Evolutionary conservation across 2,888 invertebrate species (phyloP), one percentile per base, ranked within the genome.

Genomic region (Eurytoma adleriae): DNA sequence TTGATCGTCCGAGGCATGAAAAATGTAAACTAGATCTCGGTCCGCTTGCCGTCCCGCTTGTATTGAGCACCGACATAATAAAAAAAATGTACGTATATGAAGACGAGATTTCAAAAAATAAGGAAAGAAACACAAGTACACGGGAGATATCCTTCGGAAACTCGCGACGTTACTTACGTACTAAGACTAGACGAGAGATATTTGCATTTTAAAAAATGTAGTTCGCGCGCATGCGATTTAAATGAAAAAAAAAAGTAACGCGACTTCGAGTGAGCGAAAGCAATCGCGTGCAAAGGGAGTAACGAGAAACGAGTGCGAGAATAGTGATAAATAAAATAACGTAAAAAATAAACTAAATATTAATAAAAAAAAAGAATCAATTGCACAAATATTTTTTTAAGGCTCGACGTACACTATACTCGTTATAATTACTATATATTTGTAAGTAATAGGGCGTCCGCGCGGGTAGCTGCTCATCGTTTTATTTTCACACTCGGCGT

Each of bases 31-130:
- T 76, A 74, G 56, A 79, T 81, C 78, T 83, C 77, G 74, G 83
- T 81, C 73, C 78, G 81, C 79, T 82, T 83, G 81, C 83, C 83
- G 83, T 83, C 81, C 81, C 79, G 74, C 78, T 83, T 82, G 62
- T 81, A 82, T 73, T 73, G 61, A 79, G 82, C 79, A 79, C 79
- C 66, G 74, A 77, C 73, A 56, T 80, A 69, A 40, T 71, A 78
- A 72, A 59, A 57, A 73, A 72, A 73, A 40, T 30, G 30, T 30
- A 20, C 20, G 20, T 40, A 30, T n/a, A 72, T 57, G 27, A 67
- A 74, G 54, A 70, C 20, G 16, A 56, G 54, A 40, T 40, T 40
- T 40, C 10, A 50, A 68, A 57, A 7, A 30, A 70, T 24, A 77
- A 72, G 30, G 24, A 18, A 30, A 74, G 40, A 80, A 59, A 61